Conservation (phyloP, 35 echinoderm and acorn worm genomes). For the Eucidaris tribuloides region DNA sequence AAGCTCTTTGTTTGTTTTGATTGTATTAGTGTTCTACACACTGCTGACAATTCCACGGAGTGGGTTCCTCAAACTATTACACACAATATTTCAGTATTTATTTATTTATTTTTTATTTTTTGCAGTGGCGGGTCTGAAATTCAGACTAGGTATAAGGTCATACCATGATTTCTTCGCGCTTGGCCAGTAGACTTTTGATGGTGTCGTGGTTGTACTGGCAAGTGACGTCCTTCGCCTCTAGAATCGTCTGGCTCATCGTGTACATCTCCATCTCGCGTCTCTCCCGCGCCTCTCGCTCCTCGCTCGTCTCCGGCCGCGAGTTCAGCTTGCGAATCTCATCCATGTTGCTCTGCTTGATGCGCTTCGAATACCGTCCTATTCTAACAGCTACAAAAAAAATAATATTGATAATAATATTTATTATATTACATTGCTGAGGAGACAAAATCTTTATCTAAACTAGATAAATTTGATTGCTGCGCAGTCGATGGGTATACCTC, state of each 20-base stretch:
- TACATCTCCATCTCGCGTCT: conserved; percentile 85
- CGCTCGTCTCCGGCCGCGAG: conserved; percentile 70
- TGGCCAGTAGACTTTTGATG: conserved; percentile 32
- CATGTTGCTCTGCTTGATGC: conserved; percentile 78
- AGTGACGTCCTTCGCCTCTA: conserved; percentile 67
- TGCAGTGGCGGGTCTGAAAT: too few species aligned
- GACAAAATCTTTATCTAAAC: too few species aligned
- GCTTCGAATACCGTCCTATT: conserved; percentile 96
- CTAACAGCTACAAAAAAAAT: conserved; percentile 70
- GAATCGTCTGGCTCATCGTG: conserved; percentile 73
- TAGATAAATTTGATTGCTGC: too few species aligned
- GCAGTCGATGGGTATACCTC: too few species aligned
- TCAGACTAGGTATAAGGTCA: too few species aligned
- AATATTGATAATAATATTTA: neutral
- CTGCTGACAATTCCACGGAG: too few species aligned
- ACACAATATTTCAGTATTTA: too few species aligned
- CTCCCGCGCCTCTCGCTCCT: conserved; percentile 82
- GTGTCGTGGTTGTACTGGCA: conserved; percentile 64
- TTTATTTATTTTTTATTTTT: too few species aligned
- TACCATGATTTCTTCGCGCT: conserved; percentile 74
- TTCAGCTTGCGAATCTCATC: conserved; percentile 78
- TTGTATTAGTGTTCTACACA: too few species aligned
- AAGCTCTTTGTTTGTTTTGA: too few species aligned
- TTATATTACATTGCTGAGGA: too few species aligned
- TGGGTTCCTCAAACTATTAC: too few species aligned